Conservation (phyloP, 1,140 invertebrate species). For the Aporrectodea caliginosa region DNA sequence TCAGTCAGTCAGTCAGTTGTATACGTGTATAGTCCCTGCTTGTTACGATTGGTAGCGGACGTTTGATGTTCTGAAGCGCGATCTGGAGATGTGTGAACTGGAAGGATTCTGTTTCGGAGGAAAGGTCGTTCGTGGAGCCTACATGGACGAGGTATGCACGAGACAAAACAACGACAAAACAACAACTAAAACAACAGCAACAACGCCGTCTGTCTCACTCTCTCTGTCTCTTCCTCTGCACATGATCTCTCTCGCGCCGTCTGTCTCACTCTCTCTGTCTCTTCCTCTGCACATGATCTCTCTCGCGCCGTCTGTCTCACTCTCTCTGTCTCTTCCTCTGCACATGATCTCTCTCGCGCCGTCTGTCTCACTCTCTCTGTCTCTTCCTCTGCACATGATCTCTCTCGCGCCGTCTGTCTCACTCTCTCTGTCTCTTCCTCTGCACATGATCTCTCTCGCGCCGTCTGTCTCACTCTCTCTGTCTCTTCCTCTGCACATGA, state of each 20-base stretch:
- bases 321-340: not conserved
- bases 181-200: conserved; percentile 8
- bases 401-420: no score
- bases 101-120: conserved; percentile 49
- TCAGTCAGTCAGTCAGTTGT: no score
- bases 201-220: conserved; percentile 1
- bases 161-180: conserved; percentile 35
- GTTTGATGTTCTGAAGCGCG: conserved; percentile 20
- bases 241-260: not conserved
- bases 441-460: no score
- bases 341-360: not conserved
- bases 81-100: conserved; percentile 32
- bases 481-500: no score
- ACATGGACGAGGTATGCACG: conserved; percentile 42
- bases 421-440: no score
- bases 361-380: not conserved
- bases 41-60: conserved; percentile 12
- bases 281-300: not conserved
- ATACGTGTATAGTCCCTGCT: no score
- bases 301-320: not conserved
- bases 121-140: conserved; percentile 55
- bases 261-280: not conserved
- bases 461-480: no score
- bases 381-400: not conserved
- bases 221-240: not conserved